These are phyloP conservation scores for Hephaestus fuliginosus DNA, from an alignment of 2,797 vertebrate genomes.

Conservation along the genomic window DNA sequence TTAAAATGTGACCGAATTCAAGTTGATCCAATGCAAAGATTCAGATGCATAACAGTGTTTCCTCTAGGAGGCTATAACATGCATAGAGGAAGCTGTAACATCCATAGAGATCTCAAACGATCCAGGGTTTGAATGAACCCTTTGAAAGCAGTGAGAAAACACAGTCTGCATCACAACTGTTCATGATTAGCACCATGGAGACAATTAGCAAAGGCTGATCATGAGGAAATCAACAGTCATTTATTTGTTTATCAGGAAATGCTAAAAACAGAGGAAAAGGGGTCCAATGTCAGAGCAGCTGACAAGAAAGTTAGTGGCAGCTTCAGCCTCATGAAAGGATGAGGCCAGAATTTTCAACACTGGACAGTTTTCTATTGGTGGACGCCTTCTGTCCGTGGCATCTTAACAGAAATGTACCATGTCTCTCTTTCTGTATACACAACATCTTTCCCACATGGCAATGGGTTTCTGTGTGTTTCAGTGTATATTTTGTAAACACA, in stretches of 20 bases:
- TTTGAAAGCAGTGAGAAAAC: neutral
- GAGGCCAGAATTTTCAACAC: neutral
- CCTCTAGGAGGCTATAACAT: slow-evolving; percentile 2
- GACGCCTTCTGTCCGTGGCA: neutral
- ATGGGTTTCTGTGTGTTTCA: slow-evolving; percentile 48
- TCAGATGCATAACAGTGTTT: neutral
- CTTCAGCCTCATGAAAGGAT: neutral
- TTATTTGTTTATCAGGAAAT: neutral
- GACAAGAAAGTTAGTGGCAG: neutral
- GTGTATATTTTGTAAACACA: slow-evolving; percentile 82
- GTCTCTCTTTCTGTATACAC: slow-evolving; percentile 74
- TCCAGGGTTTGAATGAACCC: neutral
- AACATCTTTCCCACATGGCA: slow-evolving; percentile 75
- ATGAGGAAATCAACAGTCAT: slow-evolving; percentile 25
- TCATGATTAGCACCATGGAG: too few species aligned
- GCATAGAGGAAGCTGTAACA: neutral
- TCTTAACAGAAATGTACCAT: neutral
- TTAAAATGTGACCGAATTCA: slow-evolving; percentile 22
- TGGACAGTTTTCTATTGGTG: neutral
- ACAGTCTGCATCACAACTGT: neutral
- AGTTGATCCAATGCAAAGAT: neutral
- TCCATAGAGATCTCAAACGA: neutral
- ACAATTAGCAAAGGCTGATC: slow-evolving; percentile 1
- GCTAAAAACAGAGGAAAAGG: neutral
- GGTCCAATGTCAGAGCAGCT: neutral